Percentiles rank a stretch among this genome's conserved stretches.
Evolutionary conservation across 2,888 invertebrate genomes (phyloP).

Genomic region (Embidobia sp.): DNA sequence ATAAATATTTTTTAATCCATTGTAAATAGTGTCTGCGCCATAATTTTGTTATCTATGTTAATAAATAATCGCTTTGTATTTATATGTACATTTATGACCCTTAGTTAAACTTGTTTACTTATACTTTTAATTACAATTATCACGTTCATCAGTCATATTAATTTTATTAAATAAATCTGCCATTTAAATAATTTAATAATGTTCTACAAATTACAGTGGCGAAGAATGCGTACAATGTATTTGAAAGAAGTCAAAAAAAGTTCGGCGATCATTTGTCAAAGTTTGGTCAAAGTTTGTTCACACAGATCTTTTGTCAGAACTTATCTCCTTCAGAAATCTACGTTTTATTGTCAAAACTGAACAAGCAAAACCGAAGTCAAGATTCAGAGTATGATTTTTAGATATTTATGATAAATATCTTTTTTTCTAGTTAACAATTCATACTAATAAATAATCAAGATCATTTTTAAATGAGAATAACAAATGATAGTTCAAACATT

Average conservation of each 20-base stretch:
- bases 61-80: too few species aligned
- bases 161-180: background rate
- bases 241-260: constrained; percentile 17
- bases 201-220: constrained; percentile 11
- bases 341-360: background rate
- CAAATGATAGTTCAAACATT: too few species aligned
- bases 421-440: too few species aligned
- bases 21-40: background rate
- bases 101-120: too few species aligned
- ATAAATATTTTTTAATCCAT: constrained; percentile 15
- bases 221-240: background rate
- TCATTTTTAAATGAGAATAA: too few species aligned
- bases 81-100: too few species aligned
- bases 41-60: background rate
- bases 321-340: constrained; percentile 1
- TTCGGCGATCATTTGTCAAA: constrained; percentile 16
- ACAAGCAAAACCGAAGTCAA: constrained; percentile 11
- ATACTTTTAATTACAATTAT: too few species aligned
- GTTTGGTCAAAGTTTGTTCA: constrained; percentile 18
- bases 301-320: background rate
- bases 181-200: too few species aligned
- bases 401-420: background rate
- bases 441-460: too few species aligned
- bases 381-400: background rate
- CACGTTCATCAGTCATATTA: background rate